Conservation (phyloP, 2,888 invertebrate species). For the Apamea monoglypha region DNA sequence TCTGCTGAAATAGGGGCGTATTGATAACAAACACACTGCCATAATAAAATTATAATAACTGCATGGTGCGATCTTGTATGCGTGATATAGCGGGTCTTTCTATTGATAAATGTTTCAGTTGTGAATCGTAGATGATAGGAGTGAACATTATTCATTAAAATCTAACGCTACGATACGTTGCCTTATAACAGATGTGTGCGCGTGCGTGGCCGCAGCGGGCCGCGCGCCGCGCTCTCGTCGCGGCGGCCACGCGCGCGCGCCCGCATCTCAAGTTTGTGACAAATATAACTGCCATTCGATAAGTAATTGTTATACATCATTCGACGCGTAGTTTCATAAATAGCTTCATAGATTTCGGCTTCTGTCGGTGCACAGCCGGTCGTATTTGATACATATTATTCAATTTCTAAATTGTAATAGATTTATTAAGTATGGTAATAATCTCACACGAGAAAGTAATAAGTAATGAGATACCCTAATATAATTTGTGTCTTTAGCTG, state of each 20-base stretch:
- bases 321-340: slow-evolving; percentile 82
- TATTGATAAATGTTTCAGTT: slow-evolving; percentile 68
- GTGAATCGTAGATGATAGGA: slow-evolving; percentile 70
- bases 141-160: slow-evolving; percentile 72
- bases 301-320: slow-evolving; percentile 87
- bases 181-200: slow-evolving; percentile 81
- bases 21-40: slow-evolving; percentile 87
- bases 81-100: slow-evolving; percentile 75
- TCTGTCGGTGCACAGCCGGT: slow-evolving; percentile 88
- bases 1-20: slow-evolving; percentile 75
- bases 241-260: slow-evolving; percentile 51
- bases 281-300: slow-evolving; percentile 89
- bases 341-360: slow-evolving; percentile 86
- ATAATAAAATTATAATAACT: slow-evolving; percentile 81
- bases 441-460: slow-evolving; percentile 88
- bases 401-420: slow-evolving; percentile 89
- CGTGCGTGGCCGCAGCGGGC: slow-evolving; percentile 54
- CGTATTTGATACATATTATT: slow-evolving; percentile 89
- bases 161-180: slow-evolving; percentile 82
- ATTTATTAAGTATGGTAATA: slow-evolving; percentile 88
- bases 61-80: slow-evolving; percentile 81
- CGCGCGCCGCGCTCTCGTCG: slow-evolving; percentile 16
- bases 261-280: slow-evolving; percentile 80
- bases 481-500: slow-evolving; percentile 90
- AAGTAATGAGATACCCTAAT: slow-evolving; percentile 87